Evolutionary conservation across 2,888 invertebrate genomes (phyloP), one percentile per base, ranked within the genome.

Genomic region (Polymixis lichenea): DNA sequence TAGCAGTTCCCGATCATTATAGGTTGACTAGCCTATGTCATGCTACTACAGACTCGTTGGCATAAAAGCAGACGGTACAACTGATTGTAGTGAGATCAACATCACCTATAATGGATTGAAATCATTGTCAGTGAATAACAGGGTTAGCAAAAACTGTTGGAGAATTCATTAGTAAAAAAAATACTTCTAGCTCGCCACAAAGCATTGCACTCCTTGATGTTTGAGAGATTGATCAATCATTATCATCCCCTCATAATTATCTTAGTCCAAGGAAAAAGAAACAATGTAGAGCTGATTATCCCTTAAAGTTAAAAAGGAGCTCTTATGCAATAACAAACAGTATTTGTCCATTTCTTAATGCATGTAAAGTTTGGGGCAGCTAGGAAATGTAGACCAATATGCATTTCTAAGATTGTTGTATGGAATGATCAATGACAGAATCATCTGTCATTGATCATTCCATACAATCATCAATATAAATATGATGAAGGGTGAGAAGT

Each of bases 301-400:
- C n/a, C 19, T 9, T 9, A n/a, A 51, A 13, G 6, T 53, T 28
- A n/a, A 67, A 74, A 13, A 53, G 25, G 15, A 56, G 6, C 4
- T 65, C 65, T 68, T 78, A 83, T 67, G 79, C 81, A 83, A 82
- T 66, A 38, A 22, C 25, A 53, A 9, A 19, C 5, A 38, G 17
- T 61, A 17, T 70, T 7, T 51, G 15, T 46, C 46, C 22, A 46
- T 43, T 69, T 15, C 2, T 32, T 46, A 55, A 17, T 58, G 17
- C n/a, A 25, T 64, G 8, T 46, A 28, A 28, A 55, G 0, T n/a
- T 65, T 17, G 9, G 22, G 28, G 7, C 43, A 66, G 22, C 22
- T 28, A 58, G n/a, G 13, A 53, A 55, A 32, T 58, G 1, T 56
- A 32, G 22, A 4, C 7, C 25, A 56, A 19, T 46, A 46, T 0